phyloP scores from a whole-genome alignment of 2,113 vertebrate genomes.

The Ursus arctos region DNA sequence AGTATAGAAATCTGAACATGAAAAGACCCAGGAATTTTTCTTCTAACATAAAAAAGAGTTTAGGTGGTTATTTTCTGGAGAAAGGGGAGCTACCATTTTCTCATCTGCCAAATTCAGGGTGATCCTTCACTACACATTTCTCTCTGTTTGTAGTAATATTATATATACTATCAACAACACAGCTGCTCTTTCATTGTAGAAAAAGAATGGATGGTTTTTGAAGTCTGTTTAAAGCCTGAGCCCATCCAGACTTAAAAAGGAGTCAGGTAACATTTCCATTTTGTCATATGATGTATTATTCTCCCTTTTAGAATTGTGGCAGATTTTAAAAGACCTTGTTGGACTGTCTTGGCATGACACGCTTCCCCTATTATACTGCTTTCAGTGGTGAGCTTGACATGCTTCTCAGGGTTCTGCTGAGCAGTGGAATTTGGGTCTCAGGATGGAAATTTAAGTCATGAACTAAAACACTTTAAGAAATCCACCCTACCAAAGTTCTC shows the following conservation, averaged over 20 bases:
- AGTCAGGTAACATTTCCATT: neutral
- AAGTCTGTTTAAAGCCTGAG: neutral
- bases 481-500: neutral
- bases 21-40: neutral
- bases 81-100: neutral
- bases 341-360: neutral
- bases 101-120: neutral
- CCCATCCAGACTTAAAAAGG: neutral
- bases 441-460: neutral
- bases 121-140: neutral
- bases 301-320: neutral
- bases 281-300: neutral
- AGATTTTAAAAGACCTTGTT: neutral
- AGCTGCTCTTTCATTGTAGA: neutral
- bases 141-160: neutral
- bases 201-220: neutral
- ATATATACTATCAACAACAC: neutral
- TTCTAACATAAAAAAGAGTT: neutral
- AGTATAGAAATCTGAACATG: neutral
- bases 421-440: neutral
- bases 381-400: neutral
- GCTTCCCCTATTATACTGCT: neutral
- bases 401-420: neutral
- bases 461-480: slow-evolving; percentile 21
- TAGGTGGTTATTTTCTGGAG: neutral